These are phyloP conservation scores for Andrena praecox DNA, from an alignment of 2,888 invertebrate species.

Conservation along the genomic window DNA sequence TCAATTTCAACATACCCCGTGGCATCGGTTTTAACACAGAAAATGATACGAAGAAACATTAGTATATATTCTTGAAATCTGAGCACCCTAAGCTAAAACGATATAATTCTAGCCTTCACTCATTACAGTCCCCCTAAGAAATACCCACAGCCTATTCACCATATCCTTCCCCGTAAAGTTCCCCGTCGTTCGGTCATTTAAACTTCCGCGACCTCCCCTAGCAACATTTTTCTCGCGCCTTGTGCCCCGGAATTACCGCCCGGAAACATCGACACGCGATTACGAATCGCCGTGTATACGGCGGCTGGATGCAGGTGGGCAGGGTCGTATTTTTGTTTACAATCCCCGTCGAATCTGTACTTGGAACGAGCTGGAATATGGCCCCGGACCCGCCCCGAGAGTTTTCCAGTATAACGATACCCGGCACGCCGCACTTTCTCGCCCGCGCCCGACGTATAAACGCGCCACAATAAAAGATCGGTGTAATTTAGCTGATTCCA, in stretches of 20 bases:
- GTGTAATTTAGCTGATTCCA: conserved; percentile 60
- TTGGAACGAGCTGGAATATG: conserved; percentile 64
- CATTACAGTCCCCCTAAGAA: too few relatives aligned
- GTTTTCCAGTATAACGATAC: conserved; percentile 52
- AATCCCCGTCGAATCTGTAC: conserved; percentile 68
- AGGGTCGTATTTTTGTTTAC: conserved; percentile 74
- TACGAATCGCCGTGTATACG: background rate
- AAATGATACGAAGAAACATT: too few relatives aligned
- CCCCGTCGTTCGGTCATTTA: too few relatives aligned
- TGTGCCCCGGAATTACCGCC: background rate
- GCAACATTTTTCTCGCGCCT: too few relatives aligned
- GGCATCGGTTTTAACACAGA: too few relatives aligned
- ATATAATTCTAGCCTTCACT: too few relatives aligned
- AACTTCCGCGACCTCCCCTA: too few relatives aligned
- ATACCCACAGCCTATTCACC: too few relatives aligned
- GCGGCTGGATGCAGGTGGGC: conserved; percentile 54
- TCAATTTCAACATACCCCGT: too few relatives aligned
- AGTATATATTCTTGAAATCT: too few relatives aligned
- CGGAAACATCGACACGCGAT: background rate
- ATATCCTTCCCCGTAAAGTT: too few relatives aligned
- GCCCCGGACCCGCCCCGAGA: conserved; percentile 32
- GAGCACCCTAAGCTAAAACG: too few relatives aligned
- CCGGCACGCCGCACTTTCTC: conserved; percentile 28
- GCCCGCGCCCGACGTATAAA: conserved; percentile 52
- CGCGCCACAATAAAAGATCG: conserved; percentile 68